phyloP scores from a whole-genome alignment of 2,797 vertebrate genomes.

The Balearica regulorum region DNA sequence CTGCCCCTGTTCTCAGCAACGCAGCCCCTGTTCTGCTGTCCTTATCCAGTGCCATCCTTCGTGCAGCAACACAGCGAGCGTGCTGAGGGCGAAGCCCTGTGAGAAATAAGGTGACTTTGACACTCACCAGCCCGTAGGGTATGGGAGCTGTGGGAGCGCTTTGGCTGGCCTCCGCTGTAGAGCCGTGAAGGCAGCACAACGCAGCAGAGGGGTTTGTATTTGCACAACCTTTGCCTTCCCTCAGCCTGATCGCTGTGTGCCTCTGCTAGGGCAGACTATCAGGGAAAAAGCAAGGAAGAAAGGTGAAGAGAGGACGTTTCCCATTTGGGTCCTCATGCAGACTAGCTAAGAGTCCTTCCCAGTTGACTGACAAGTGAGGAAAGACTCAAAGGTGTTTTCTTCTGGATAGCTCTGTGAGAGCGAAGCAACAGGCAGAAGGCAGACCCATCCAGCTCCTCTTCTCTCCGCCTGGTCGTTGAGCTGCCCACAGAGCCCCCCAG shows the following conservation, averaged over 20 bases:
- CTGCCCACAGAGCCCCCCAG: too few species aligned
- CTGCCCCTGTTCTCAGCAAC: rapidly evolving
- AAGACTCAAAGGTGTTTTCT: not conserved
- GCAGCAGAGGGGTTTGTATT: not conserved
- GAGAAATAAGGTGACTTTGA: not conserved
- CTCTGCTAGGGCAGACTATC: not conserved
- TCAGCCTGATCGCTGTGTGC: not conserved
- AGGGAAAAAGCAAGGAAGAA: not conserved
- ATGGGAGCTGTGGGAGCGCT: not conserved
- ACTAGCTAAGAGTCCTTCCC: not conserved
- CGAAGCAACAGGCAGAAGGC: not conserved
- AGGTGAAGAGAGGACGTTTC: not conserved
- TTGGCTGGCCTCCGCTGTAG: not conserved
- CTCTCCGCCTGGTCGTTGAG: not conserved
- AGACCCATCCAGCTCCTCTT: not conserved
- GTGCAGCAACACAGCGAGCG: not conserved
- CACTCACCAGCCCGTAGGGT: not conserved
- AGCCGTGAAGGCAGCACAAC: not conserved
- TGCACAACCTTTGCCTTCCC: not conserved
- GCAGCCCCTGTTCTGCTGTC: not conserved
- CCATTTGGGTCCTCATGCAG: not conserved
- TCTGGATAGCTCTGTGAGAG: not conserved
- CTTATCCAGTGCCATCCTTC: not conserved
- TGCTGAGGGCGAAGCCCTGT: not conserved
- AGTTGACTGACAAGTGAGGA: not conserved